Evolutionary conservation across 2,888 invertebrate genomes (phyloP).

Genomic region (Malthinus seriepunctatus): DNA sequence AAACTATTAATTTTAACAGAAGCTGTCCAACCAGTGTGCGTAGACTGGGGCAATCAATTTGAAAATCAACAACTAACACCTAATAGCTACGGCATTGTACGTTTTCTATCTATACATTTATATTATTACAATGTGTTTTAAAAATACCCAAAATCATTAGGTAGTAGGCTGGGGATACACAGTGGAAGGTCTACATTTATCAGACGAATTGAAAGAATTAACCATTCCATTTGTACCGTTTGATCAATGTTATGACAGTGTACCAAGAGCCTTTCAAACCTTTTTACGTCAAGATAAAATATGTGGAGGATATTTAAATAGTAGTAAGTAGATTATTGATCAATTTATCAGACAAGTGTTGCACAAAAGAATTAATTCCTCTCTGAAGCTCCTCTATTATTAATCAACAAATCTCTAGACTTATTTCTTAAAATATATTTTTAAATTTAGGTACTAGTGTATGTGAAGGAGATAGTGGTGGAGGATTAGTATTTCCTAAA

Average conservation of each 20-base stretch:
- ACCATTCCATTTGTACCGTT: constrained; percentile 27
- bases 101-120: too few species aligned
- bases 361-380: too few species aligned
- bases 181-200: constrained; percentile 30
- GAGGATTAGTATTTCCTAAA: constrained; percentile 50
- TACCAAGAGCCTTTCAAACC: constrained; percentile 16
- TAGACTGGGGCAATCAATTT: constrained; percentile 35
- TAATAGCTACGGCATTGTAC: constrained; percentile 35
- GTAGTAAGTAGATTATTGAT: too few species aligned
- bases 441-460: constrained; percentile 53
- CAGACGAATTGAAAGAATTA: constrained; percentile 34
- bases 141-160: too few species aligned
- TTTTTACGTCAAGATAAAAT: constrained; percentile 45
- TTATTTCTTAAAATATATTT: too few species aligned
- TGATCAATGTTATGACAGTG: constrained; percentile 28
- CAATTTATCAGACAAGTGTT: too few species aligned
- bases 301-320: neutral
- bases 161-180: constrained; percentile 28
- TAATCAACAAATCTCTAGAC: too few species aligned
- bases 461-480: constrained; percentile 56
- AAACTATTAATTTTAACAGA: constrained; percentile 40
- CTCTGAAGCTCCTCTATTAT: too few species aligned
- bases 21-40: constrained; percentile 48
- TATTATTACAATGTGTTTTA: too few species aligned
- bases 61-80: constrained; percentile 15